These are phyloP conservation scores for Aphidius gifuensis DNA, from an alignment of 1,140 invertebrate genomes.

Conservation along the genomic window DNA sequence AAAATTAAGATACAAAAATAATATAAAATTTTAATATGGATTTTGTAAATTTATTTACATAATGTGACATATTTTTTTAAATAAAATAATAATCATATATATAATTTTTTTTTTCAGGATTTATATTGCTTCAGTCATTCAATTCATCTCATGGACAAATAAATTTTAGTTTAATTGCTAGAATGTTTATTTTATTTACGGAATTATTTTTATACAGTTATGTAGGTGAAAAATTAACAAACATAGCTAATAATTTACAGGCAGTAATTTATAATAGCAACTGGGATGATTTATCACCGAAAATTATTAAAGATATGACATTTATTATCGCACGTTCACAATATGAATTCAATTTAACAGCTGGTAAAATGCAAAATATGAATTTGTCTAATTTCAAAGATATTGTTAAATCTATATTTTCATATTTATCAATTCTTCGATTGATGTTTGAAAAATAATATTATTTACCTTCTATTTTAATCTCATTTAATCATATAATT, in stretches of 20 bases:
- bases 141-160: neutral
- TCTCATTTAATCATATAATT: no score
- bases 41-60: no score
- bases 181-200: conserved; percentile 21
- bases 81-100: no score
- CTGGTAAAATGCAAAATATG: conserved; percentile 23
- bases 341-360: conserved; percentile 23
- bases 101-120: conserved; percentile 1
- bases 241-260: conserved; percentile 20
- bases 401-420: conserved; percentile 24
- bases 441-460: conserved; percentile 16
- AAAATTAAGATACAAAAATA: no score
- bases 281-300: conserved; percentile 33
- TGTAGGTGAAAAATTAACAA: conserved; percentile 29
- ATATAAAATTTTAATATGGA: no score
- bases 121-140: conserved; percentile 12
- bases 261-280: conserved; percentile 24
- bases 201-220: conserved; percentile 30
- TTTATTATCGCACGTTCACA: conserved; percentile 25
- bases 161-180: neutral
- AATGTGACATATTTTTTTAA: no score
- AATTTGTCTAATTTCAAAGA: conserved; percentile 21
- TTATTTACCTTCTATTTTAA: no score
- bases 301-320: conserved; percentile 24
- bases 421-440: conserved; percentile 24